A percentile compares a stretch with the other conserved stretches of the same genome.
Evolutionary conservation across 1,140 invertebrate species (phyloP).

Genomic region (Drosophila rhopaloa): DNA sequence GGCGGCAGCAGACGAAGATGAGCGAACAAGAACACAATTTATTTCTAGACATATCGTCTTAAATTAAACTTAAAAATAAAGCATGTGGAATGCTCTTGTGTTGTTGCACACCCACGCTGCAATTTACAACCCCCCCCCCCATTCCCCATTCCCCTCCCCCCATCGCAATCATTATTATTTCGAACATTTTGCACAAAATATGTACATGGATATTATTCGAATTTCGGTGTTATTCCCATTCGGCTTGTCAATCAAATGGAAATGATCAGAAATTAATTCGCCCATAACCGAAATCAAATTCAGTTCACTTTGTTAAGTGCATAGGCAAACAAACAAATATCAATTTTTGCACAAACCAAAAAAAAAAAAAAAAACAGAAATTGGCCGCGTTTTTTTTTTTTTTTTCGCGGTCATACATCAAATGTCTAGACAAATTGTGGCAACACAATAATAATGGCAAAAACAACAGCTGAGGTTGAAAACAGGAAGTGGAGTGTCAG

Average conservation of each 20-base stretch:
- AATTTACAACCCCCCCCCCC: neutral
- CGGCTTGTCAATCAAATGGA: slow-evolving; percentile 36
- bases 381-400: slow-evolving; percentile 26
- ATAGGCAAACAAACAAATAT: slow-evolving; percentile 32
- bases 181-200: slow-evolving; percentile 6
- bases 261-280: slow-evolving; percentile 8
- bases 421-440: slow-evolving; percentile 59
- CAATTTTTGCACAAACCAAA: slow-evolving; percentile 12
- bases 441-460: slow-evolving; percentile 28
- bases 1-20: neutral
- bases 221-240: slow-evolving; percentile 10
- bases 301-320: slow-evolving; percentile 14
- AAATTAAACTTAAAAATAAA: slow-evolving; percentile 68
- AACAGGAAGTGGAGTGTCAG: slow-evolving; percentile 50
- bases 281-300: slow-evolving; percentile 5
- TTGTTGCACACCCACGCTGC: slow-evolving; percentile 26
- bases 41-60: slow-evolving; percentile 74
- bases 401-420: slow-evolving; percentile 55
- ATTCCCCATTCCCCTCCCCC: too few species aligned
- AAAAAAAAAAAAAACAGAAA: slow-evolving; percentile 12
- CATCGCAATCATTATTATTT: too few species aligned
- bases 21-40: slow-evolving; percentile 41
- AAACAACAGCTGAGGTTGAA: slow-evolving; percentile 24
- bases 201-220: slow-evolving; percentile 23
- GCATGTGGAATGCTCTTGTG: slow-evolving; percentile 40